Evolutionary conservation across 1,140 invertebrate genomes (phyloP).

Genomic region (Drosophila truncata): DNA sequence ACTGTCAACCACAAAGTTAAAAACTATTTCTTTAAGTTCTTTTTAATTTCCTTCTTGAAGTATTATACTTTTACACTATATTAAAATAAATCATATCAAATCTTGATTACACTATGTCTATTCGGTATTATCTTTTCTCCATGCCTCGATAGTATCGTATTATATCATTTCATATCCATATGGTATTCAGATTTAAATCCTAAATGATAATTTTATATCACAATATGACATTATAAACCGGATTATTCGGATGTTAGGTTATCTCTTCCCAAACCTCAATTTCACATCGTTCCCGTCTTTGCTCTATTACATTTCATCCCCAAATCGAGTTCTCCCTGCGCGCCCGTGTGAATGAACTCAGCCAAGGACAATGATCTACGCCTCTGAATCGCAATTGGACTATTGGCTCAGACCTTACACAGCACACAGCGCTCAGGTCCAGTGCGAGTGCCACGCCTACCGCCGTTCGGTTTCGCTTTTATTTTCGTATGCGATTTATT

Average conservation of each 20-base stretch:
- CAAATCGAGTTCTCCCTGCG: not conserved
- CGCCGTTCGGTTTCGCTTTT: conserved; percentile 35
- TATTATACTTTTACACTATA: no score
- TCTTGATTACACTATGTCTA: no score
- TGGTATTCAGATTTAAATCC: not conserved
- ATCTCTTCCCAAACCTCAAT: not conserved
- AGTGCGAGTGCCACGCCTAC: conserved; percentile 47
- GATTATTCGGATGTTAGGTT: not conserved
- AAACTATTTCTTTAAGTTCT: no score
- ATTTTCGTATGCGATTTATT: conserved; percentile 71
- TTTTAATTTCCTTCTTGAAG: no score
- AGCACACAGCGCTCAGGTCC: no score
- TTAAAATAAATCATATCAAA: no score
- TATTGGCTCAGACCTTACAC: conserved; percentile 11
- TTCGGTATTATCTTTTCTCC: no score
- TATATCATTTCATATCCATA: not conserved
- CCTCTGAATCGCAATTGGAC: conserved; percentile 32
- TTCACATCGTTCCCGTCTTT: not conserved
- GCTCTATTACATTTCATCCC: conserved; percentile 12
- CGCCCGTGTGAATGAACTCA: conserved; percentile 76
- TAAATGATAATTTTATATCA: no score
- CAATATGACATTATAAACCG: not conserved
- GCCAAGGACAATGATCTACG: conserved; percentile 84
- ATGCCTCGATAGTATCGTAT: no score
- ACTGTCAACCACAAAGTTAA: not conserved